Conservation (phyloP, 2,888 invertebrate genomes). For the Andrena marginata region DNA sequence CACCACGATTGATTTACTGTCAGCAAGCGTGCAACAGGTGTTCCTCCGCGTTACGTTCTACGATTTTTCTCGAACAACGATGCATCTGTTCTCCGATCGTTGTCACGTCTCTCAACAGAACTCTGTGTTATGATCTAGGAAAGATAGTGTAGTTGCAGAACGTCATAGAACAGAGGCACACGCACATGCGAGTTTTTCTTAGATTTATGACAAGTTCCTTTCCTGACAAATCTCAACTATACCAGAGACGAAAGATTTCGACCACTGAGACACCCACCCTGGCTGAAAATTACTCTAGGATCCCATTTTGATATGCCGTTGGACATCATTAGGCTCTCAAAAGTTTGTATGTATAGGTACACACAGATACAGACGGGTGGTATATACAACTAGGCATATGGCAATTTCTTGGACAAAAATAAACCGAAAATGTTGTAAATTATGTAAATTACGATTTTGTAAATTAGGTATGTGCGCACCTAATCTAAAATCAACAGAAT, state of each 20-base stretch:
- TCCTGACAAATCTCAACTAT: background rate
- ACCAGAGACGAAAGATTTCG: background rate
- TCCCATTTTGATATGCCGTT: no score
- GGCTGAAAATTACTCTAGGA: no score
- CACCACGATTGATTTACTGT: conserved; percentile 56
- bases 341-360: no score
- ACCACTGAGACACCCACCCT: background rate
- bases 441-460: no score
- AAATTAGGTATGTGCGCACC: no score
- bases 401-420: no score
- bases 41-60: background rate
- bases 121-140: background rate
- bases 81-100: conserved; percentile 8
- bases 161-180: no score
- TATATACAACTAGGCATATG: no score
- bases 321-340: no score
- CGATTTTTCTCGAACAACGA: conserved; percentile 37
- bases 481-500: no score
- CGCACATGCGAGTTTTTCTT: background rate
- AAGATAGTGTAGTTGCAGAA: background rate
- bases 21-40: conserved; percentile 56
- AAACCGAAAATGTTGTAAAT: no score
- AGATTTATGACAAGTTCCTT: background rate
- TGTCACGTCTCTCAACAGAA: background rate
- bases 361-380: no score